A percentile compares a stretch with the other conserved stretches of the same genome.
Conservation (phyloP, 1,140 invertebrate species). For the Augochlora pura region DNA sequence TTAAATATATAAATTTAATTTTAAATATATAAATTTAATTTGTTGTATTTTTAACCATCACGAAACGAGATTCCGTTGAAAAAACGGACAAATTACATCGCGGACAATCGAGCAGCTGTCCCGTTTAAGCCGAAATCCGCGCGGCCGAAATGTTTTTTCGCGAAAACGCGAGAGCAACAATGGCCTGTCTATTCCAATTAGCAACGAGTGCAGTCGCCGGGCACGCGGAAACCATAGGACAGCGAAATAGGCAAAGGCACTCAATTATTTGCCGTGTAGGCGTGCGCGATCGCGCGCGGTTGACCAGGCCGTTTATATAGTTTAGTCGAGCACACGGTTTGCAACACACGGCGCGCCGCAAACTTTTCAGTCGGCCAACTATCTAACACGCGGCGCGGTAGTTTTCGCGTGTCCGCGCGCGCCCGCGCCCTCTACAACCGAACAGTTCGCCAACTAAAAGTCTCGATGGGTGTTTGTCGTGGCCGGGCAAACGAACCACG, state of each 20-base stretch:
- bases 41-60: too few species aligned
- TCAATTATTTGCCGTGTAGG: background rate
- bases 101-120: too few species aligned
- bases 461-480: background rate
- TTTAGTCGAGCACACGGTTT: background rate
- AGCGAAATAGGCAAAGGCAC: background rate
- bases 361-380: background rate
- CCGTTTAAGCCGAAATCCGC: background rate
- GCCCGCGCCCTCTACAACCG: too few species aligned
- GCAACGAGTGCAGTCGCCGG: background rate
- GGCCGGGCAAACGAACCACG: background rate
- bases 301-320: background rate
- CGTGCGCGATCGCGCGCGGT: background rate
- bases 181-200: conserved; percentile 1
- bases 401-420: background rate
- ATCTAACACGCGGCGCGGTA: background rate
- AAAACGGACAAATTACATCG: too few species aligned
- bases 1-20: too few species aligned
- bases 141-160: background rate
- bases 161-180: background rate
- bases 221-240: background rate
- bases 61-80: too few species aligned
- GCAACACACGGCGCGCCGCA: background rate
- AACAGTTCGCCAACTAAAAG: background rate
- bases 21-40: too few species aligned